Base-by-base conservation (phyloP, 2,113 vertebrate genomes). In the Kryptolebias marmoratus region DNA sequence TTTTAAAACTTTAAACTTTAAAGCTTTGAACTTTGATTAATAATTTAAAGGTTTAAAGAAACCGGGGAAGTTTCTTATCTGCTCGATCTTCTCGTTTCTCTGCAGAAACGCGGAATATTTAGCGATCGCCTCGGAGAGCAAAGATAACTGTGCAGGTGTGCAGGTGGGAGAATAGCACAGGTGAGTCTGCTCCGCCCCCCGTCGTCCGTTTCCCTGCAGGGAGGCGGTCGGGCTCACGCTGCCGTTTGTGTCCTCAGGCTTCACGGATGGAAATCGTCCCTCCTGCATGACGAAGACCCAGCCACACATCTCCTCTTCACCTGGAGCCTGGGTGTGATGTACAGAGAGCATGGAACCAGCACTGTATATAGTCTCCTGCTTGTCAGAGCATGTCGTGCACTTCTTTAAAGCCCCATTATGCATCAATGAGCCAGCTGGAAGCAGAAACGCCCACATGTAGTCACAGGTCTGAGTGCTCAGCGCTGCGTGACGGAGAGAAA, bases 51-150 rank as follows among this genome's bases (percentile, higher is more conserved):
- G 22, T 22, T 22, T 22, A 22, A 22, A 22, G 22, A 22, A 22
- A 22, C 22, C 22, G 22, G 22, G 22, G 22, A 22, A 22, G 22
- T 22, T 22, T 22, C 22, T 22, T 22, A 22, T 22, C 13, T 11
- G 39, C 32, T 3, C 18, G 5, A 50, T 45, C 50, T 52, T 22
- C 57, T 7, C 11, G 59, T 64, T 60, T 53, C 10, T 39, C 27
- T 68, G 16, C 67, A 81, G 81, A 90, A 97, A 96, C 85, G 96
- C 96, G 14, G 96, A 97, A 72, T 97, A 96, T 88, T 88, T 96
- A 92, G 96, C 96, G 54, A 95, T 97, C 86, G 95, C 95, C 0
- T 94, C 95, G 0, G 96, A 96, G 80, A 95, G 94, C 83, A 97
- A 97, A 92, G 96, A 96, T 56, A 96, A 96, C 89, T 96, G 95